These are phyloP conservation scores for Aromia moschata DNA, from an alignment of 2,888 invertebrate genomes.

Conservation along the genomic window DNA sequence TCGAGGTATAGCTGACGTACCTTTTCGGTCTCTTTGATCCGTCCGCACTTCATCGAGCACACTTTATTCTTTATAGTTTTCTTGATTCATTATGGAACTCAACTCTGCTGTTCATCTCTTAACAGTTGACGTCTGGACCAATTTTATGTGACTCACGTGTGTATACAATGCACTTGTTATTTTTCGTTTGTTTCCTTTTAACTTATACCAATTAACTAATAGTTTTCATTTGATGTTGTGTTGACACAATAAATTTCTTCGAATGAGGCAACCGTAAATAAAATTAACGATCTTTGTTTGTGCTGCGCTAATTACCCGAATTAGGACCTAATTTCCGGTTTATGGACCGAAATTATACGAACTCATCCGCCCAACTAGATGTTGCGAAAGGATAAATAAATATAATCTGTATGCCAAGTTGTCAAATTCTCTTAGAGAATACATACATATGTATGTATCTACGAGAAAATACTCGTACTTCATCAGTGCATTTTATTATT, in stretches of 20 bases:
- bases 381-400: too few relatives aligned
- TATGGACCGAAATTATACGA: background rate
- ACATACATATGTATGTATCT: too few relatives aligned
- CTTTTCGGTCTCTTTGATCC: slow-evolving; percentile 56
- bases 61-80: slow-evolving; percentile 60
- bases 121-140: slow-evolving; percentile 58
- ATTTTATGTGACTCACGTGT: slow-evolving; percentile 61
- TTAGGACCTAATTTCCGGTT: background rate
- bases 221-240: slow-evolving; percentile 28
- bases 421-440: too few relatives aligned
- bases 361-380: too few relatives aligned
- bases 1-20: slow-evolving; percentile 52
- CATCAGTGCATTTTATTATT: too few relatives aligned
- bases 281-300: slow-evolving; percentile 6
- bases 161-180: slow-evolving; percentile 51
- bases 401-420: too few relatives aligned
- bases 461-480: too few relatives aligned
- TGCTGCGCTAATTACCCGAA: slow-evolving; percentile 9
- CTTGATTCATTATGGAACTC: slow-evolving; percentile 55
- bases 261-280: slow-evolving; percentile 18
- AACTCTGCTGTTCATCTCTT: slow-evolving; percentile 59
- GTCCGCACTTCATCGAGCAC: slow-evolving; percentile 57
- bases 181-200: slow-evolving; percentile 39
- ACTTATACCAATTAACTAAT: slow-evolving; percentile 31
- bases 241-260: slow-evolving; percentile 26